These are phyloP conservation scores for Trilocha varians DNA, from an alignment of 2,888 invertebrate species.

Conservation along the genomic window DNA sequence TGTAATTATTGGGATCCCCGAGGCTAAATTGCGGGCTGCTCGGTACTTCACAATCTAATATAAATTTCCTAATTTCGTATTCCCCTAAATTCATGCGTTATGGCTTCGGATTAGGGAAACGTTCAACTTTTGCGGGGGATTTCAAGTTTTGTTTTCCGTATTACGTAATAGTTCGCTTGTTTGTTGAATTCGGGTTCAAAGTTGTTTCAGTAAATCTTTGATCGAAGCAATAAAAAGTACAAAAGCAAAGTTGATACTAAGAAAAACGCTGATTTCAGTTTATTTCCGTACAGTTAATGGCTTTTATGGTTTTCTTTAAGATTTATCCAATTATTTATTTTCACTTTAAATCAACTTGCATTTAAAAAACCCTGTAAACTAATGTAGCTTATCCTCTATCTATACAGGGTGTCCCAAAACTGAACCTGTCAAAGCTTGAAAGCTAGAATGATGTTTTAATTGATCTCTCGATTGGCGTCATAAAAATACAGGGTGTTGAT, in stretches of 20 bases:
- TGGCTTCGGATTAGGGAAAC: constrained; percentile 2
- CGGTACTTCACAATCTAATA: constrained; percentile 34
- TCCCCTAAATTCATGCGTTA: constrained; percentile 15
- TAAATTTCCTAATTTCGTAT: constrained; percentile 33
- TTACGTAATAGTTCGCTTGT: not conserved
- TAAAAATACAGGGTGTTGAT: no score
- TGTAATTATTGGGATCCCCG: constrained; percentile 37
- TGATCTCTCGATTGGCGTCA: no score
- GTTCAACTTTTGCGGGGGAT: not conserved
- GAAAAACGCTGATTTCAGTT: no score
- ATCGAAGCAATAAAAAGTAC: not conserved
- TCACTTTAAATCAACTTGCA: no score
- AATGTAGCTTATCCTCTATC: no score
- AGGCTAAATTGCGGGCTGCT: constrained; percentile 33
- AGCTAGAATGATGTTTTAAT: no score
- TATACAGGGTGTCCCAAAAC: no score
- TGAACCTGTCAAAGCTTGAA: no score
- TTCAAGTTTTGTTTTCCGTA: not conserved
- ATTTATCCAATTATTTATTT: no score
- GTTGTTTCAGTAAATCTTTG: not conserved
- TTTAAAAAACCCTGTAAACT: no score
- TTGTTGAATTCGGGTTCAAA: not conserved
- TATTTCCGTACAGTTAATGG: no score
- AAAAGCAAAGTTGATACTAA: not conserved
- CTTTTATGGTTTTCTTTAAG: no score